A percentile compares a stretch with the other conserved stretches of the same genome.
Evolutionary conservation across 2,888 invertebrate species (phyloP).

Genomic region (Tachystola acroxantha): DNA sequence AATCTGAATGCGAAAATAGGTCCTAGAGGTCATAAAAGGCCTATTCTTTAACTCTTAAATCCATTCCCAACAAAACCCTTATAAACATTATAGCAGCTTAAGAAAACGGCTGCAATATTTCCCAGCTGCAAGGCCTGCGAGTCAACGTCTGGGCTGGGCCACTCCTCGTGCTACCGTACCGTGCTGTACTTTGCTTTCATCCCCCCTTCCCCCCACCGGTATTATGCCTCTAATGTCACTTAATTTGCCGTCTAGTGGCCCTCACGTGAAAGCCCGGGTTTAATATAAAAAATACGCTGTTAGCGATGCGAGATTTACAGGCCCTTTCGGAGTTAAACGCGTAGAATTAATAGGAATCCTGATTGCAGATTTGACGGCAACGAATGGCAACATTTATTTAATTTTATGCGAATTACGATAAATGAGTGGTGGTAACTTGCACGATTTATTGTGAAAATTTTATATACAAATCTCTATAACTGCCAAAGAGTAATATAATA

Average conservation of each 20-base stretch:
- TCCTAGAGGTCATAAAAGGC: too few species aligned
- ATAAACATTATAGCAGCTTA: constrained; percentile 4
- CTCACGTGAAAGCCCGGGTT: constrained; percentile 70
- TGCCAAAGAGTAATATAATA: too few species aligned
- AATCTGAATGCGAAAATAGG: too few species aligned
- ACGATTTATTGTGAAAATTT: too few species aligned
- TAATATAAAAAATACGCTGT: constrained; percentile 72
- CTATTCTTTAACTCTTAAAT: too few species aligned
- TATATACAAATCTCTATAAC: too few species aligned
- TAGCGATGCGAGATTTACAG: constrained; percentile 60
- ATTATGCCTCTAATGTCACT: constrained; percentile 75
- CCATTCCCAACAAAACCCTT: constrained; percentile 7
- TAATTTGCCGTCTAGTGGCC: constrained; percentile 74
- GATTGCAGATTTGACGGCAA: constrained; percentile 39
- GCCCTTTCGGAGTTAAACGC: constrained; percentile 69
- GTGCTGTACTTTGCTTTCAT: constrained; percentile 62
- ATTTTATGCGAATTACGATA: neutral
- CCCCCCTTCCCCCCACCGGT: constrained; percentile 56
- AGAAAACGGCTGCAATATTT: constrained; percentile 25
- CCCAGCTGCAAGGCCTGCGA: constrained; percentile 16
- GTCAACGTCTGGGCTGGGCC: constrained; percentile 30
- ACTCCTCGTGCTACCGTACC: constrained; percentile 52
- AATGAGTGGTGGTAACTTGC: neutral
- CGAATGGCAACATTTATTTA: too few species aligned
- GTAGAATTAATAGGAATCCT: constrained; percentile 68